Evolutionary conservation across 2,113 vertebrate species (phyloP), one percentile per base, ranked within the genome.

Genomic region (Okapia johnstoni): DNA sequence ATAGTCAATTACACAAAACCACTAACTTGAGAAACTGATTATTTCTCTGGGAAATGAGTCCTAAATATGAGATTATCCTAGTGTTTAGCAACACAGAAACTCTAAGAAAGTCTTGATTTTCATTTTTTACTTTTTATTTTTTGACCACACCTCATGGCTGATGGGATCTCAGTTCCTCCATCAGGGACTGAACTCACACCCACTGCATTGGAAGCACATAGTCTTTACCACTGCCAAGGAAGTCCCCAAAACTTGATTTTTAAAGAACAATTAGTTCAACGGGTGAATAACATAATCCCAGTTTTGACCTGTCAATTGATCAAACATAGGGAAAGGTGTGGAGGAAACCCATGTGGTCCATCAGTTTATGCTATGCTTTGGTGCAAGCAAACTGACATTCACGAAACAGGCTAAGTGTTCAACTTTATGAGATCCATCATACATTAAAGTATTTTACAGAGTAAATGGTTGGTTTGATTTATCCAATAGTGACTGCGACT

Each of bases 361-460:
- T 52, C 36, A 73, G 3, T 2, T 43, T 4, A 25, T 6, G 5
- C 28, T 33, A 15, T 4, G n/a, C 73, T 81, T 43, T 43, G 13
- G 58, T 33, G 60, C 40, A 25, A 50, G 46, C 0, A 2, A 25
- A 33, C 55, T 25, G 36, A 23, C 19, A 5, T 48, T 13, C 60
- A 61, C 0, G n/a, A 77, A 76, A 90, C 0, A 85, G 55, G 57
- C 26, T 33, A n/a, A 36, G 26, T 43, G 40, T 66, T 76, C 61
- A 19, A 17, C 52, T 94, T 94, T 33, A 93, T 57, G 85, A 95
- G 96, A 79, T 25, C 25, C 55, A 17, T 25, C 21, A 17, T 33
- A 43, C 77, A 54, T 86, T 63, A 77, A 88, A 85, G 19, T 54
- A 90, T 94, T 85, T 95, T 46, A 97, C 77, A 80, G 85, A 73